These are phyloP conservation scores for Tetropium fuscum DNA, from an alignment of 2,888 invertebrate species.

Conservation along the genomic window DNA sequence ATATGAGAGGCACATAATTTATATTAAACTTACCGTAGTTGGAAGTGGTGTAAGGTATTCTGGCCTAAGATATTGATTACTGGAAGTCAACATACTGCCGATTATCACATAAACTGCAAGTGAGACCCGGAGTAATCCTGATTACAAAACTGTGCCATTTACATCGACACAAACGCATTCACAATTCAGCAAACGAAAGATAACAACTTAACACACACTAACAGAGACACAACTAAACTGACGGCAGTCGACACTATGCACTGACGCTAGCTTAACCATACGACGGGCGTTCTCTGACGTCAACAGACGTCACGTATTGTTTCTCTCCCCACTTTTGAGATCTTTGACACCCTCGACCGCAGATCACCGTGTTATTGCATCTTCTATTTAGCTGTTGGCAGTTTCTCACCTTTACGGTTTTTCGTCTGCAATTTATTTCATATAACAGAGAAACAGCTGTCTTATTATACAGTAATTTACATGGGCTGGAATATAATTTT, in stretches of 20 bases:
- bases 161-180: conserved; percentile 26
- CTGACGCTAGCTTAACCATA: conserved; percentile 51
- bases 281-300: conserved; percentile 58
- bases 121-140: background rate
- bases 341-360: conserved; percentile 66
- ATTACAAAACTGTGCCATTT: conserved; percentile 29
- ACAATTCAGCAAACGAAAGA: background rate
- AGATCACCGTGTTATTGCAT: conserved; percentile 66
- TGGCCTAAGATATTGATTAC: conserved; percentile 90
- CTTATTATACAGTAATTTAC: no score
- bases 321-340: conserved; percentile 60
- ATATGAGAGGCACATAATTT: no score
- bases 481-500: no score
- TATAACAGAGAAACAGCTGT: no score
- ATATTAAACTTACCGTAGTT: conserved; percentile 88
- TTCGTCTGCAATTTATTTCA: background rate
- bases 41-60: conserved; percentile 91
- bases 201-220: conserved; percentile 42
- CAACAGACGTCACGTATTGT: conserved; percentile 62
- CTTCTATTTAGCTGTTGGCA: conserved; percentile 64
- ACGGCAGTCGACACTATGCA: no score
- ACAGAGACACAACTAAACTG: conserved; percentile 51
- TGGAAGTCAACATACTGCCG: conserved; percentile 75
- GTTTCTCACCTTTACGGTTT: background rate
- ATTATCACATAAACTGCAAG: no score